These are phyloP conservation scores for Atopsyche davidsoni DNA, from an alignment of 1,140 invertebrate genomes.

Conservation along the genomic window DNA sequence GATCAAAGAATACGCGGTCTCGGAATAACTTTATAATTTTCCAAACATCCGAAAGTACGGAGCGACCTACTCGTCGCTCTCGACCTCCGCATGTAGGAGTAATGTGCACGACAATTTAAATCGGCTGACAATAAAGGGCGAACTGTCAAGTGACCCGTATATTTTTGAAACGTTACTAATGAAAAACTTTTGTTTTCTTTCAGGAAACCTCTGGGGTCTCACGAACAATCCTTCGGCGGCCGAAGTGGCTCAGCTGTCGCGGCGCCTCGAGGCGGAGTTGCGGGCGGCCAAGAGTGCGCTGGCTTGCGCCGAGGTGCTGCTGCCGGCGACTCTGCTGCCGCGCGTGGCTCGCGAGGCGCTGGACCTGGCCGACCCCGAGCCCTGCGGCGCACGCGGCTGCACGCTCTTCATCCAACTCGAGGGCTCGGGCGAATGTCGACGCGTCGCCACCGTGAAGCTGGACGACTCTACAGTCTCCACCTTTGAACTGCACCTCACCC, in stretches of 20 bases:
- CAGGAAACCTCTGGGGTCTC: conserved; percentile 20
- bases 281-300: conserved; percentile 67
- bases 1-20: no score
- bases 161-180: conserved; percentile 8
- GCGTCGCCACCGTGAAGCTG: conserved; percentile 65
- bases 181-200: conserved; percentile 11
- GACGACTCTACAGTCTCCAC: conserved; percentile 78
- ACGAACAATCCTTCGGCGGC: conserved; percentile 31
- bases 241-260: conserved; percentile 55
- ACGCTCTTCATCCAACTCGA: conserved; percentile 71
- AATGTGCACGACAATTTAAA: no score
- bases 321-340: conserved; percentile 70
- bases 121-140: no score
- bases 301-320: conserved; percentile 70
- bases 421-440: conserved; percentile 51
- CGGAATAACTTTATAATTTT: no score
- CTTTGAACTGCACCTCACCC: conserved; percentile 76
- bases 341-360: conserved; percentile 70
- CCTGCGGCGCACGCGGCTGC: conserved; percentile 74
- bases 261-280: conserved; percentile 67
- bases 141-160: no score
- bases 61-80: no score
- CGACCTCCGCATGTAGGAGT: no score
- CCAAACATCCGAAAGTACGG: no score
- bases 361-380: conserved; percentile 74